A percentile compares a stretch with the other conserved stretches of the same genome.
These are phyloP conservation scores for Orthosia gothica DNA, from an alignment of 2,888 invertebrate genomes.

Conservation along the genomic window DNA sequence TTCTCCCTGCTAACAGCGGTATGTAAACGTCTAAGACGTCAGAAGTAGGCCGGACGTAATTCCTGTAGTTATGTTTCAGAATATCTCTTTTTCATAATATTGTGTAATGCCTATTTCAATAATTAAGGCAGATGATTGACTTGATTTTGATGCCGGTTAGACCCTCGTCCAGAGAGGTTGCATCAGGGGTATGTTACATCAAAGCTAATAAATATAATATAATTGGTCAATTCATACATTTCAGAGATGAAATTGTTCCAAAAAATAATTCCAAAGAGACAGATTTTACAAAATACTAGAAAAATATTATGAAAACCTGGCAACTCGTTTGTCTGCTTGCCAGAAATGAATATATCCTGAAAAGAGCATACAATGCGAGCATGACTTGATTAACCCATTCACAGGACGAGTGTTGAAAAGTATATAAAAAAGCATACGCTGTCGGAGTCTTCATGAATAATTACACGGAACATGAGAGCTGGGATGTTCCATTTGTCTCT, in stretches of 20 bases:
- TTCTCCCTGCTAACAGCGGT: conserved; percentile 26
- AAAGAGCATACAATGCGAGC: conserved; percentile 44
- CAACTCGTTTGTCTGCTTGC: conserved; percentile 3
- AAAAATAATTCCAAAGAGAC: background rate
- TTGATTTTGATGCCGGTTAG: background rate
- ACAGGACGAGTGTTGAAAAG: conserved; percentile 51
- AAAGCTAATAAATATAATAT: background rate
- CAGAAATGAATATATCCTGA: conserved; percentile 33
- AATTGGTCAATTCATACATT: background rate
- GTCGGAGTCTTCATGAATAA: conserved; percentile 57
- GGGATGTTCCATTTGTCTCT: conserved; percentile 44
- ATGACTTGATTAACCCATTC: conserved; percentile 60
- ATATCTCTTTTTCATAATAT: background rate
- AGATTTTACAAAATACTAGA: background rate
- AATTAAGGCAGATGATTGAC: too few species aligned
- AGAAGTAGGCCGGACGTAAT: background rate
- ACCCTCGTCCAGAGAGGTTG: background rate
- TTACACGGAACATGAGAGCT: conserved; percentile 42
- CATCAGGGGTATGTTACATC: background rate
- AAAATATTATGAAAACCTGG: conserved; percentile 29
- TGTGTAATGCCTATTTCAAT: background rate
- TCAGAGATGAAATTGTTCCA: background rate
- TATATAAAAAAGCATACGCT: conserved; percentile 58
- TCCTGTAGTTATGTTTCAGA: background rate
- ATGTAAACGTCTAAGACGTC: conserved; percentile 7